Evolutionary conservation across 2,888 invertebrate species (phyloP), one percentile per base, ranked within the genome.

Genomic region (Torymus auratus): DNA sequence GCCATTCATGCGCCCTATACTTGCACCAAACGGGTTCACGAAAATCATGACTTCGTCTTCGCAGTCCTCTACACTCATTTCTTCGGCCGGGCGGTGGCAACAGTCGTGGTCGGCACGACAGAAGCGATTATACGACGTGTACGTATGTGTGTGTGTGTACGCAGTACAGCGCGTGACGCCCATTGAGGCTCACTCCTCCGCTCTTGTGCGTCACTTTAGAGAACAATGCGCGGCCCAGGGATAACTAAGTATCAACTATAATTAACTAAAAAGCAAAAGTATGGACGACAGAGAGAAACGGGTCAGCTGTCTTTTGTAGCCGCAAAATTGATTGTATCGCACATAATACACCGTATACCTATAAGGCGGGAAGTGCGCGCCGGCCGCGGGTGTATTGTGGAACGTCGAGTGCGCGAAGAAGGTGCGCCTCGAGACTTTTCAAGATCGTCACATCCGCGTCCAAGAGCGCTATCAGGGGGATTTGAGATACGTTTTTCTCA

Each of bases 191-290:
- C n/a, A 41, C 41, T 20, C n/a, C 61, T 17, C 60, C 52, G 67
- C 75, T 72, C 76, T 76, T 80, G 72, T 72, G 53, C 76, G 76
- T 76, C 76, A 77, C 80, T 80, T 41, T 76, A 80, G 72, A 28
- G 76, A 72, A 80, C 76, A 77, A 80, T 77, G 72, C 77, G 77
- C 77, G 77, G 70, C 53, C 64, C 41, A 41, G 41, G 74, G 67
- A 75, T 75, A 80, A 75, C 80, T 69, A 75, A 80, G 74, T 70
- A 80, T 80, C 65, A 80, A 74, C 60, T 75, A 75, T 80, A 75
- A 80, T 80, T 75, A 80, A 75, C 58, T 75, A 70, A 74, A 75
- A 79, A 74, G 79, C 73, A 74, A 69, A 80, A 80, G 64, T 69
- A 74, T 61, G 70, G n/a, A 28, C 41, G 41, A 41, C 41, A 41